Percentiles rank a stretch among this genome's conserved stretches.
phyloP scores from a whole-genome alignment of 1,140 invertebrate species.

The Drosophila biarmipes region DNA sequence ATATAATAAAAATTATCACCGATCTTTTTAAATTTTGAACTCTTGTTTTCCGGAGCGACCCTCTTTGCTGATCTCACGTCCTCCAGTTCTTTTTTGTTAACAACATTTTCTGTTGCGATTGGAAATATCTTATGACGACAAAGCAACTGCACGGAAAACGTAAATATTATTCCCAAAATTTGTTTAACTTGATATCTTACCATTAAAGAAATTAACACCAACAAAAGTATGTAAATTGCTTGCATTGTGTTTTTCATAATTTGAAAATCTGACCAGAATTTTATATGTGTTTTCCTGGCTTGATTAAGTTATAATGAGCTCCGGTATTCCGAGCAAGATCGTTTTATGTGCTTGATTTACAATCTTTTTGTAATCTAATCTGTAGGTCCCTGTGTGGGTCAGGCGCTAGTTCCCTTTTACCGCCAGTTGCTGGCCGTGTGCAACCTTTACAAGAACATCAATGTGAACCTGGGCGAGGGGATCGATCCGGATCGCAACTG shows the following conservation, averaged over 20 bases:
- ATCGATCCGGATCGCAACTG: slow-evolving; percentile 92
- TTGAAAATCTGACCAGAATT: background rate
- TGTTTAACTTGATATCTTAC: background rate
- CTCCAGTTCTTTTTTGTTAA: too few relatives aligned
- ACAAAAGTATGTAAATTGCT: background rate
- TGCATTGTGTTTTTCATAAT: background rate
- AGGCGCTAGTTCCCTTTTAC: slow-evolving; percentile 96
- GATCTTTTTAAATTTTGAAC: background rate
- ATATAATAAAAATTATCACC: background rate
- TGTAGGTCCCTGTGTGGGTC: slow-evolving; percentile 87
- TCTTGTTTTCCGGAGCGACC: too few relatives aligned
- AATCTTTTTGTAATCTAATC: background rate
- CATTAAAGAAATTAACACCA: background rate
- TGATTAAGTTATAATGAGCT: background rate
- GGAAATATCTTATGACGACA: too few relatives aligned
- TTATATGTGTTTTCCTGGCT: background rate
- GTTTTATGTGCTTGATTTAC: background rate
- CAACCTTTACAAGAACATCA: slow-evolving; percentile 95
- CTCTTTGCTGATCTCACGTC: too few relatives aligned
- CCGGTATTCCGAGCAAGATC: background rate
- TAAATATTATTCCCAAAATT: too few relatives aligned
- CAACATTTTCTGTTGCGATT: too few relatives aligned
- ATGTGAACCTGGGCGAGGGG: slow-evolving; percentile 91
- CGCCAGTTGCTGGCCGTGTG: slow-evolving; percentile 95
- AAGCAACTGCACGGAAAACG: too few relatives aligned